These are phyloP conservation scores for Pampus argenteus DNA, from an alignment of 2,797 vertebrate genomes.

Conservation along the genomic window DNA sequence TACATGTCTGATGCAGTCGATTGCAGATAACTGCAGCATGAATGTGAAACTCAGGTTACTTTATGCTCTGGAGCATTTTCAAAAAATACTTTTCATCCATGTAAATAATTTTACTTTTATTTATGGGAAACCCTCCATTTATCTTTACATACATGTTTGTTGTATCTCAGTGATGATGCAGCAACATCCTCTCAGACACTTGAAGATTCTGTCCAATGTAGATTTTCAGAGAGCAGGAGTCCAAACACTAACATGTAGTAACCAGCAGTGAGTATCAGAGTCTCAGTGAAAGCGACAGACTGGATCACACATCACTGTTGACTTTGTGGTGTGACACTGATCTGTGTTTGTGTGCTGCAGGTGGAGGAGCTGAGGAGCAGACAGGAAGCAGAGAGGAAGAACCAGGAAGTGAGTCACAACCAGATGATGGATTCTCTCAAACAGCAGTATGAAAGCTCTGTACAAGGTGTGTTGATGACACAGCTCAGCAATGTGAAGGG, in stretches of 20 bases:
- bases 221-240: not conserved
- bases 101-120: not conserved
- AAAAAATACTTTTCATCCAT: not conserved
- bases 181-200: not conserved
- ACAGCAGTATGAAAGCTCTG: conserved; percentile 84
- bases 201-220: not conserved
- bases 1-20: not conserved
- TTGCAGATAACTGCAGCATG: conserved; percentile 3
- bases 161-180: not conserved
- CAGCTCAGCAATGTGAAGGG: not conserved
- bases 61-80: not conserved
- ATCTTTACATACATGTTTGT: not conserved
- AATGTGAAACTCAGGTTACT: not conserved
- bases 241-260: not conserved
- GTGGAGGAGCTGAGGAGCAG: conserved; percentile 90
- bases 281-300: not conserved
- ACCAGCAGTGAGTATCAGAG: not conserved
- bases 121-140: not conserved
- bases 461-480: conserved; percentile 82
- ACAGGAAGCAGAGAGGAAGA: conserved; percentile 89
- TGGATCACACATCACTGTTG: not conserved
- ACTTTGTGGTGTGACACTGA: not conserved
- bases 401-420: conserved; percentile 86
- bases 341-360: conserved; percentile 68
- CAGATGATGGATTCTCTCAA: conserved; percentile 87